Base-by-base conservation (phyloP, 2,888 invertebrate species). In the Tetranychus truncatus region DNA sequence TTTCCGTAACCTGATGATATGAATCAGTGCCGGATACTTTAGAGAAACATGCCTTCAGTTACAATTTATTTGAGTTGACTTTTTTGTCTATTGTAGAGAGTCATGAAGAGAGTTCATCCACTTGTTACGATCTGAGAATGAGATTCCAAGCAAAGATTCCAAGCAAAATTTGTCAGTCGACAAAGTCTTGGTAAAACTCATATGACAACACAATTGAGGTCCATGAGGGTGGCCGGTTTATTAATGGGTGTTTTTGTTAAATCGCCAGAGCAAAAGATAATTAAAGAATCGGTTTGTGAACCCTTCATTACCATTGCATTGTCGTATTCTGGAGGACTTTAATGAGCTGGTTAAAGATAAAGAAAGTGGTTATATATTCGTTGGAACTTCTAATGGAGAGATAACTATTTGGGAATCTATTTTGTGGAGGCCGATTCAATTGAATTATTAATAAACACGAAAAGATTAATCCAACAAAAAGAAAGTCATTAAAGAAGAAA, bases 251-350 rank as follows among this genome's bases (percentile, higher is more conserved):
- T 2, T 21, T 69, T 20, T 24, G 69, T 21, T 21, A 69, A 6
- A 20, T 69, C 69, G 3, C 24, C 69, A n/a, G 69, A 69, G 20
- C 18, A 20, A 6, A 69, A 69, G 20, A 7, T n/a, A 11, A 69
- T 69, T 8, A 69, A 69, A 55, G 73, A 46, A 45, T 45, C 21
- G 4, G 65, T 9, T 5, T n/a, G 18, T 15, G 45, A 72, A 15
- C 34, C 73, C 15, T 71, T 75, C n/a, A 73, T 69, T 65, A 44
- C 73, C 4, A 9, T 74, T 11, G 65, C 71, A n/a, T 69, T 75
- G 8, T 71, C 75, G 69, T 67, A 71, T 45, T 67, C 44, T 75
- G 21, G 75, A 75, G 20, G 74, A 75, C 66, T 75, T 71, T n/a
- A 74, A 75, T 34, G 44, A 45, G 18, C 71, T 75, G 44, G 71